A percentile compares a stretch with the other conserved stretches of the same genome.
Conservation (phyloP, 2,113 vertebrate genomes). For the Pelmatolapia mariae region DNA sequence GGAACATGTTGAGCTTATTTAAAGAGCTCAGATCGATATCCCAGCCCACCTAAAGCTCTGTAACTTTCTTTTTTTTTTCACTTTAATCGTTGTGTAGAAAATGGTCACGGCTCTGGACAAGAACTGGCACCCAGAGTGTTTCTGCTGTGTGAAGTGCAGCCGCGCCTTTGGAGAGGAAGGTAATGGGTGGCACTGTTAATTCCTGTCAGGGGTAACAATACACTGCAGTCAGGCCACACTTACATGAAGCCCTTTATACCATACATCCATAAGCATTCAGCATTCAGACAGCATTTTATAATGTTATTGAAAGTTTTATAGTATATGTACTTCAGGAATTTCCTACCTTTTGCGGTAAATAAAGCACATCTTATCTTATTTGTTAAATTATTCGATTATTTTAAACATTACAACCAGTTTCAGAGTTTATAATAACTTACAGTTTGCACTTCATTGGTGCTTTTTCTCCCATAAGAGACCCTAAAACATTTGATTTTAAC, state of each 20-base stretch:
- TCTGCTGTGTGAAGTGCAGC: slow-evolving; percentile 87
- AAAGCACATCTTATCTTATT: not conserved
- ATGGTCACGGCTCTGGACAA: slow-evolving; percentile 90
- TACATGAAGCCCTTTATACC: not conserved
- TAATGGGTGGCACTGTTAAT: slow-evolving; percentile 42
- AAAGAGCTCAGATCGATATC: not conserved
- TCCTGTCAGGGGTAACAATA: slow-evolving; percentile 2
- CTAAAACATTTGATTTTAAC: not conserved
- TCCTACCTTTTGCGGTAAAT: not conserved
- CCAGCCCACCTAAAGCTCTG: not conserved
- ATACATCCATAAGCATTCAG: not conserved
- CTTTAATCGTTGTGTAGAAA: slow-evolving; percentile 69
- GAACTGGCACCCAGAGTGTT: slow-evolving; percentile 92
- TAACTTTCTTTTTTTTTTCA: not conserved
- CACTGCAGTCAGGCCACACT: not conserved
- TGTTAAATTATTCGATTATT: not conserved
- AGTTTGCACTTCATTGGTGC: not conserved
- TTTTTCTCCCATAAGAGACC: not conserved
- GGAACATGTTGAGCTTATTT: not conserved
- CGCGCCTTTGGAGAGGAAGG: slow-evolving; percentile 87
- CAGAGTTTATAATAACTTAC: not conserved
- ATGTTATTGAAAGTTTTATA: not conserved
- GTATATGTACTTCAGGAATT: not conserved
- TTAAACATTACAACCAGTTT: not conserved
- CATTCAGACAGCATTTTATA: not conserved